phyloP scores from a whole-genome alignment of 2,113 vertebrate genomes.

The Machaerirhynchus nigripectus region DNA sequence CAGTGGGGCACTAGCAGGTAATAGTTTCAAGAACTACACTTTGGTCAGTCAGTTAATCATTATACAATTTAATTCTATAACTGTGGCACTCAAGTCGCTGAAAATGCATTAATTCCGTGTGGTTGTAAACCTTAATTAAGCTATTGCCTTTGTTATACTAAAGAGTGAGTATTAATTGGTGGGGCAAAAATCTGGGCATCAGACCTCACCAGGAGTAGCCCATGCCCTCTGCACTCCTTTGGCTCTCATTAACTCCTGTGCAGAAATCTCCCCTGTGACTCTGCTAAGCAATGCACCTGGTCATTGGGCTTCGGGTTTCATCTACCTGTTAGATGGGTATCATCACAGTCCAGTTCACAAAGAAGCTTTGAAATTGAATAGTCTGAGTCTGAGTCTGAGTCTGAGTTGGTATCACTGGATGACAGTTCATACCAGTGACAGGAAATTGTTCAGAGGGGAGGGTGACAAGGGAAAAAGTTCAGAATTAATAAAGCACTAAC shows the following conservation, averaged over 20 bases:
- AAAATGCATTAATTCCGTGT: background rate
- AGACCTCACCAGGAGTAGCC: background rate
- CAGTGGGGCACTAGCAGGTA: background rate
- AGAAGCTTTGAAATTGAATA: background rate
- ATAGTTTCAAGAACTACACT: background rate
- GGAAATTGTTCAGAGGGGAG: background rate
- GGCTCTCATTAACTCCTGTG: background rate
- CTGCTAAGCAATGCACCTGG: background rate
- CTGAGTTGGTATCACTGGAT: background rate
- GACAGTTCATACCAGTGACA: background rate
- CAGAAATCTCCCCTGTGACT: background rate
- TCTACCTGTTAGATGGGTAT: background rate
- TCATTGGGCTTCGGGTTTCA: background rate
- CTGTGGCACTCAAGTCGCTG: background rate
- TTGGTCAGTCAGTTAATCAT: background rate
- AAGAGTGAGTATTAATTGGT: background rate
- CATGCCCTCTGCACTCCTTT: background rate
- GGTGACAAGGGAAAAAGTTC: background rate
- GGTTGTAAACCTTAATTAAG: background rate
- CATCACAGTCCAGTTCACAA: background rate
- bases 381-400: background rate
- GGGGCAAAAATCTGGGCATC: background rate
- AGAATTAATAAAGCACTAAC: constrained; percentile 5
- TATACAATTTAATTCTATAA: background rate
- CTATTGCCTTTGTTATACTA: background rate